phyloP scores from a whole-genome alignment of 2,888 invertebrate species.

The Drosophila hawaiiensis region DNA sequence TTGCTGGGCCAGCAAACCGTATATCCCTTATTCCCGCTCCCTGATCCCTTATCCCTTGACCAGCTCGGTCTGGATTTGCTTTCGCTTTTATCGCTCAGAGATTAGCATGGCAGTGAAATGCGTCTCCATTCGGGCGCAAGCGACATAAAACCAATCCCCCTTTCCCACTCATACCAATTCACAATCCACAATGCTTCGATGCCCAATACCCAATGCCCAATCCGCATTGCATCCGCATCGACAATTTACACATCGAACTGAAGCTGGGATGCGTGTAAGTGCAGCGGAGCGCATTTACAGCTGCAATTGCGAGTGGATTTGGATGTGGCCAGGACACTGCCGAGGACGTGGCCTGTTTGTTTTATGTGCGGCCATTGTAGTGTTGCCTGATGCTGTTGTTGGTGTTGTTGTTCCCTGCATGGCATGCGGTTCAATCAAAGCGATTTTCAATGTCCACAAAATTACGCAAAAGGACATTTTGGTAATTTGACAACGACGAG shows the following conservation, averaged over 20 bases:
- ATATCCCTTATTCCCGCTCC: background rate
- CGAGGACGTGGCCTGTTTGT: slow-evolving; percentile 72
- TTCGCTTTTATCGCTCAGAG: slow-evolving; percentile 74
- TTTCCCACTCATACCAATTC: slow-evolving; percentile 31
- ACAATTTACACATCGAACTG: slow-evolving; percentile 54
- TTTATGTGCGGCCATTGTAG: slow-evolving; percentile 79
- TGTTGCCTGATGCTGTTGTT: slow-evolving; percentile 26
- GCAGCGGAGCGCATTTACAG: slow-evolving; percentile 77
- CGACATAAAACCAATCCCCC: slow-evolving; percentile 80
- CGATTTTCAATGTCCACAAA: slow-evolving; percentile 82
- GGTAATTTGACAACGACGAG: slow-evolving; percentile 76
- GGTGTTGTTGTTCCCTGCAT: slow-evolving; percentile 50
- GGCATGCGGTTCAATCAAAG: slow-evolving; percentile 81
- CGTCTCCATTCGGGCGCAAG: slow-evolving; percentile 75
- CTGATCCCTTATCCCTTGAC: background rate
- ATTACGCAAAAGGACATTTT: slow-evolving; percentile 81
- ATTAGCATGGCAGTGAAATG: slow-evolving; percentile 78
- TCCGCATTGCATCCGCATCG: slow-evolving; percentile 52
- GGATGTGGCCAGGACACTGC: slow-evolving; percentile 54
- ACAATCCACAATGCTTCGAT: slow-evolving; percentile 32
- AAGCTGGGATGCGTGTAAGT: slow-evolving; percentile 70
- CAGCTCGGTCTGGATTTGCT: slow-evolving; percentile 42
- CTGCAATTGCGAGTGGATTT: slow-evolving; percentile 77
- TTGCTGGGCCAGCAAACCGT: slow-evolving; percentile 48
- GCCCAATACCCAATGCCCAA: slow-evolving; percentile 39